A percentile compares a stretch with the other conserved stretches of the same genome.
phyloP scores from a whole-genome alignment of 2,888 invertebrate genomes.

The Ophioninae sp. region DNA sequence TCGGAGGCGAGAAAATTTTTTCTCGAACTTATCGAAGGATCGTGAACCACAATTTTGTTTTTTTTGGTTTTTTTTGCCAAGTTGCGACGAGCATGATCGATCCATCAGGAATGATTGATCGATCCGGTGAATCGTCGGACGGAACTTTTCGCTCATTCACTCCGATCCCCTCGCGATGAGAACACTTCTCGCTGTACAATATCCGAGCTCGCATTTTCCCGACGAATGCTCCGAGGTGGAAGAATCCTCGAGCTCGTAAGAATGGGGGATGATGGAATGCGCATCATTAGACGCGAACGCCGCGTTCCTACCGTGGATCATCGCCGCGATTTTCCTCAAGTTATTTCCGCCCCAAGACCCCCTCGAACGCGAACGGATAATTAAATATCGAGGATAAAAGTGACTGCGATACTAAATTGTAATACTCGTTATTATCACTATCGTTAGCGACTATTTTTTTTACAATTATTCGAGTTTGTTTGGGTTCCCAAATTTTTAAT shows the following conservation, averaged over 20 bases:
- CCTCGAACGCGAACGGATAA: slow-evolving; percentile 6
- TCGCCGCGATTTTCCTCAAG: slow-evolving; percentile 44
- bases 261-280: slow-evolving; percentile 55
- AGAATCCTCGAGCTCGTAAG: slow-evolving; percentile 41
- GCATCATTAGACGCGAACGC: slow-evolving; percentile 57
- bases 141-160: slow-evolving; percentile 7
- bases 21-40: background rate
- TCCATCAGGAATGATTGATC: slow-evolving; percentile 2
- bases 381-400: background rate
- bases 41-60: background rate
- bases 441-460: background rate
- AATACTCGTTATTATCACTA: background rate
- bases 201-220: slow-evolving; percentile 17
- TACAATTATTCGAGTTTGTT: background rate
- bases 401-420: background rate
- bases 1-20: background rate
- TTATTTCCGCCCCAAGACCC: slow-evolving; percentile 19
- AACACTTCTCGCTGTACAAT: slow-evolving; percentile 26
- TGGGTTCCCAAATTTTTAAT: too few species aligned
- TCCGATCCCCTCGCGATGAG: slow-evolving; percentile 19
- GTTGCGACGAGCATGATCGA: background rate
- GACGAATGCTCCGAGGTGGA: slow-evolving; percentile 42
- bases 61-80: background rate
- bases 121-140: background rate
- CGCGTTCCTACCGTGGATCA: slow-evolving; percentile 41